phyloP scores from a whole-genome alignment of 2,797 vertebrate genomes.

The Pyrocephalus nanus region DNA sequence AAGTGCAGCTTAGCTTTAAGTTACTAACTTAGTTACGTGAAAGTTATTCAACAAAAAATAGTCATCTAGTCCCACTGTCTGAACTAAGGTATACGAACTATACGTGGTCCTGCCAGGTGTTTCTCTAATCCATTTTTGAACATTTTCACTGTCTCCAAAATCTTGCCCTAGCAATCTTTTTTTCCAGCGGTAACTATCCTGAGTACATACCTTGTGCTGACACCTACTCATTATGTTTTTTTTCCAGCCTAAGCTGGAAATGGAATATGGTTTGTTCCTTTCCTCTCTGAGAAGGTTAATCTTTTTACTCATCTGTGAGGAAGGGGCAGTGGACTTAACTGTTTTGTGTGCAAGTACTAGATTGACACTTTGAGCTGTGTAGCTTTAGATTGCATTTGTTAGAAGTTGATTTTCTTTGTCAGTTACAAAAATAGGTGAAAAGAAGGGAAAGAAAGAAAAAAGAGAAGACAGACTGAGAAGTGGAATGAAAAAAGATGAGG shows the following conservation, averaged over 20 bases:
- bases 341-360: neutral
- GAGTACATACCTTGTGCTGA: neutral
- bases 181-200: neutral
- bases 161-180: neutral
- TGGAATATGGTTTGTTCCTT: neutral
- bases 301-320: neutral
- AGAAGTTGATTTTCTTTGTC: neutral
- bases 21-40: neutral
- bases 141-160: neutral
- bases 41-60: neutral
- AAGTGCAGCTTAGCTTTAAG: neutral
- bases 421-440: neutral
- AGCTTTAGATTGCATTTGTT: neutral
- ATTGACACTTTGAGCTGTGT: neutral
- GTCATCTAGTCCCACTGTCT: neutral
- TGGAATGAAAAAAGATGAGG: neutral
- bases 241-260: neutral
- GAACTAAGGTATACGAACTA: neutral
- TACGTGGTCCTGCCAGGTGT: neutral
- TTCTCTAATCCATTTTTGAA: neutral
- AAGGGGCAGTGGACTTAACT: neutral
- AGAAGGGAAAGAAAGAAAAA: neutral
- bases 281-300: neutral
- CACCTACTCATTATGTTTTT: neutral
- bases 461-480: neutral